Evolutionary conservation across 2,888 invertebrate species (phyloP).

Genomic region (Leistus spinibarbis): DNA sequence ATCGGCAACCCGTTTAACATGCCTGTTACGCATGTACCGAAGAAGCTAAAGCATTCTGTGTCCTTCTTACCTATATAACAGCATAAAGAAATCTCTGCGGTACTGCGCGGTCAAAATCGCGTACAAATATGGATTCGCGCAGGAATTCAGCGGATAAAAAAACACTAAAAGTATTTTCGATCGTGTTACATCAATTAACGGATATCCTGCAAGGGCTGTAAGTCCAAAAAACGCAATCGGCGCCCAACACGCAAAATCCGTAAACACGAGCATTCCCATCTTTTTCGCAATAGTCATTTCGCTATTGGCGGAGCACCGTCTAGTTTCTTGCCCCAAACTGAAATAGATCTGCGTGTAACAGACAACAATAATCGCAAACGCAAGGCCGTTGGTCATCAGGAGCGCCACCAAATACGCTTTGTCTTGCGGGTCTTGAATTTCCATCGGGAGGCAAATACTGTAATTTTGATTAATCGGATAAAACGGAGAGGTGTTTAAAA

Average conservation of each 20-base stretch:
- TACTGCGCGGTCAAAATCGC: conserved; percentile 89
- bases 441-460: conserved; percentile 89
- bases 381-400: conserved; percentile 77
- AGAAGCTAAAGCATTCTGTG: no score
- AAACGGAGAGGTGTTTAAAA: neutral
- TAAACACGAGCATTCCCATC: conserved; percentile 86
- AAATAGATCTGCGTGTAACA: conserved; percentile 88
- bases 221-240: conserved; percentile 89
- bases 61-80: conserved; percentile 68
- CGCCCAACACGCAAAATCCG: conserved; percentile 84
- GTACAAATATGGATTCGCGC: conserved; percentile 91
- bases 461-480: conserved; percentile 36
- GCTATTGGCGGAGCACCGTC: conserved; percentile 62
- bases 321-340: conserved; percentile 74
- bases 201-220: conserved; percentile 82
- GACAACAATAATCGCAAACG: conserved; percentile 81
- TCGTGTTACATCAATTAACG: conserved; percentile 81
- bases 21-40: no score
- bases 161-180: conserved; percentile 85
- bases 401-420: conserved; percentile 75
- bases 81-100: conserved; percentile 72
- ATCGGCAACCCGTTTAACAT: neutral
- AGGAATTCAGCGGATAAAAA: conserved; percentile 90
- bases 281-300: conserved; percentile 83
- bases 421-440: conserved; percentile 71